These are phyloP conservation scores for Spodoptera litura DNA, from an alignment of 1,140 invertebrate species.

Conservation along the genomic window DNA sequence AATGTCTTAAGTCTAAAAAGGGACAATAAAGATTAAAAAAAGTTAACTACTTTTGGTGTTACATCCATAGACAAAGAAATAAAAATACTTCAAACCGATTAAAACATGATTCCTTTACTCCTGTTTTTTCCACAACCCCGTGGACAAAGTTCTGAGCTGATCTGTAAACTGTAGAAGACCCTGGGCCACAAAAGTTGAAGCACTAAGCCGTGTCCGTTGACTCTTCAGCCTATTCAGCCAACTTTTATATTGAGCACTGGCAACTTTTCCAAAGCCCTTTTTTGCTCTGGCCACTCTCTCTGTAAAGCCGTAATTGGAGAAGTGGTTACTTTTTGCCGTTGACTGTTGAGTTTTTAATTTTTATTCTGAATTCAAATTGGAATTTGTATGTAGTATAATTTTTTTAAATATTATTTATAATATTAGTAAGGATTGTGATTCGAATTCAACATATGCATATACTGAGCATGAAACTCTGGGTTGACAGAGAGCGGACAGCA, in stretches of 20 bases:
- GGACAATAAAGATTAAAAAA: too few species aligned
- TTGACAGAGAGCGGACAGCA: too few species aligned
- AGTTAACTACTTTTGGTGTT: too few species aligned
- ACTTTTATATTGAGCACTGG: constrained; percentile 32
- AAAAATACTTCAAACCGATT: background rate
- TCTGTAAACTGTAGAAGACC: constrained; percentile 13
- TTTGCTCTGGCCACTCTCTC: constrained; percentile 6
- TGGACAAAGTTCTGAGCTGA: constrained; percentile 6
- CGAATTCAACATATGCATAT: too few species aligned
- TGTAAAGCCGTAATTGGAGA: background rate
- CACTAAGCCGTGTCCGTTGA: constrained; percentile 26
- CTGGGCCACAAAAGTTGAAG: background rate
- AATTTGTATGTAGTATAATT: too few species aligned
- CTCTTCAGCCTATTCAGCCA: constrained; percentile 25
- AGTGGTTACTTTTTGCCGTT: too few species aligned
- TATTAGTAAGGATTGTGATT: too few species aligned
- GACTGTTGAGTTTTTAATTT: background rate
- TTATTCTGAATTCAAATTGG: too few species aligned
- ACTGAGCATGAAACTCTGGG: too few species aligned
- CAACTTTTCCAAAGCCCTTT: constrained; percentile 11
- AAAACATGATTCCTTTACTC: background rate
- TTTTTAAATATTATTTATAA: too few species aligned
- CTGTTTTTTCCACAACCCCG: background rate
- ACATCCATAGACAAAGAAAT: too few species aligned
- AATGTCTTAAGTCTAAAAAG: too few species aligned